Conservation (phyloP, 2,888 invertebrate genomes). For the Amphipyra berbera region DNA sequence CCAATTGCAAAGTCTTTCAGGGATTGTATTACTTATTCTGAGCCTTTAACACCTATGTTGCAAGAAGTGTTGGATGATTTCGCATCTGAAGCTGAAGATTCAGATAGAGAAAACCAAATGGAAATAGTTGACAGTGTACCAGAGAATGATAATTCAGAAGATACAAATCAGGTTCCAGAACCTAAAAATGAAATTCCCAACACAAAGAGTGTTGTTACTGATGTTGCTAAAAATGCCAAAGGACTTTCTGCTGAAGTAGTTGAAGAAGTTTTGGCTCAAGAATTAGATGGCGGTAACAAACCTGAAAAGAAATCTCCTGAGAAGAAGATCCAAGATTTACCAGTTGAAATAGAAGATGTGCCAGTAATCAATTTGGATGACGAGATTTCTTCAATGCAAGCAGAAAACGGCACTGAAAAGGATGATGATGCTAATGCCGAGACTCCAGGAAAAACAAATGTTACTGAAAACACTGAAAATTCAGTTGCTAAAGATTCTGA, state of each 20-base stretch:
- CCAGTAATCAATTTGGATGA: conserved; percentile 10
- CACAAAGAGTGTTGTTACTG: conserved; percentile 22
- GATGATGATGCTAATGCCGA: background rate
- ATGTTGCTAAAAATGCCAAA: conserved; percentile 38
- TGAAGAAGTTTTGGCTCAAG: conserved; percentile 33
- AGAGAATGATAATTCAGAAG: conserved; percentile 47
- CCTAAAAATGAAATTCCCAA: conserved; percentile 43
- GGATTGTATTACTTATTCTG: conserved; percentile 76
- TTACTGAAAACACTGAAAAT: conserved; percentile 20
- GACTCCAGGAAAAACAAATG: background rate
- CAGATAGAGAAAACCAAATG: conserved; percentile 68
- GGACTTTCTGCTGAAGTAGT: conserved; percentile 37
- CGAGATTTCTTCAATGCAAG: conserved; percentile 31
- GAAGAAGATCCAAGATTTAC: conserved; percentile 4
- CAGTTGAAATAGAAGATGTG: conserved; percentile 6
- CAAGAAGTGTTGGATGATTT: conserved; percentile 80
- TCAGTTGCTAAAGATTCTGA: conserved; percentile 14
- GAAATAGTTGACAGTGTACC: conserved; percentile 67
- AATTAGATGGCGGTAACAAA: conserved; percentile 20
- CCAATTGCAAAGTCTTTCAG: conserved; percentile 63
- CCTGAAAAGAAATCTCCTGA: conserved; percentile 20
- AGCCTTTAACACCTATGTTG: conserved; percentile 77
- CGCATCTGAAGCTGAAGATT: conserved; percentile 73
- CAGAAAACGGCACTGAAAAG: conserved; percentile 27
- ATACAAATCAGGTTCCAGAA: conserved; percentile 36